These are phyloP conservation scores for Dermolepida albohirtum DNA, from an alignment of 2,888 invertebrate genomes.

Conservation along the genomic window DNA sequence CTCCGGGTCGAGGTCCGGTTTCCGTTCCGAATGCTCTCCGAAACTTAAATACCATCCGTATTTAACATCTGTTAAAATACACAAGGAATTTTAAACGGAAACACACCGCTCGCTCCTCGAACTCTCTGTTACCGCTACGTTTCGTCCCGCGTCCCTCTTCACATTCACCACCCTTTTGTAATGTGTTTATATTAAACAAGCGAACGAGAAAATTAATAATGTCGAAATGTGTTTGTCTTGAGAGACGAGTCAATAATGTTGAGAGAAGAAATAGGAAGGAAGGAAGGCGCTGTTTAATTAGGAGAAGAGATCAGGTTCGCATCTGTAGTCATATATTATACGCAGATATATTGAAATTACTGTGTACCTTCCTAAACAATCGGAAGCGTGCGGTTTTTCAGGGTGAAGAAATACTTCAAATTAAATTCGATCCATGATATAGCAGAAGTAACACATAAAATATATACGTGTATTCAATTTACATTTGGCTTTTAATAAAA, in stretches of 20 bases:
- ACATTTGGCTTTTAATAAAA: too few species aligned
- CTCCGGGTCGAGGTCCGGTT: slow-evolving; percentile 30
- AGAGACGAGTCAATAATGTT: slow-evolving; percentile 38
- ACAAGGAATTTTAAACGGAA: slow-evolving; percentile 49
- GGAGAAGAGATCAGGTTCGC: slow-evolving; percentile 12
- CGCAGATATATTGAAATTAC: too few species aligned
- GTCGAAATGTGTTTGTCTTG: slow-evolving; percentile 49
- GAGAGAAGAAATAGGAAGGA: slow-evolving; percentile 19
- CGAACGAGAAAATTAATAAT: slow-evolving; percentile 49
- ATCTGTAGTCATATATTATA: too few species aligned
- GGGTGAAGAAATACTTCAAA: too few species aligned
- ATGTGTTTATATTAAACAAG: slow-evolving; percentile 48
- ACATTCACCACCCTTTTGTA: slow-evolving; percentile 44
- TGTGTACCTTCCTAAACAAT: too few species aligned
- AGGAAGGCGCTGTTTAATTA: slow-evolving; percentile 36
- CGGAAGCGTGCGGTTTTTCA: too few species aligned
- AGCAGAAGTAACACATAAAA: too few species aligned
- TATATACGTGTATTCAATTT: too few species aligned
- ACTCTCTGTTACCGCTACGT: too few species aligned
- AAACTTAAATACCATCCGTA: slow-evolving; percentile 52
- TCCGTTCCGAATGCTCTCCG: slow-evolving; percentile 25
- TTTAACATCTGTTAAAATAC: slow-evolving; percentile 55
- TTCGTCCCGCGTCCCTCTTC: neutral
- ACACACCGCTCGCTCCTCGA: neutral
- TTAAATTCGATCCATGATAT: too few species aligned